Evolutionary conservation across 64 coral and sea anemone species (phyloP).

Genomic region (Exaiptasia diaphana): DNA sequence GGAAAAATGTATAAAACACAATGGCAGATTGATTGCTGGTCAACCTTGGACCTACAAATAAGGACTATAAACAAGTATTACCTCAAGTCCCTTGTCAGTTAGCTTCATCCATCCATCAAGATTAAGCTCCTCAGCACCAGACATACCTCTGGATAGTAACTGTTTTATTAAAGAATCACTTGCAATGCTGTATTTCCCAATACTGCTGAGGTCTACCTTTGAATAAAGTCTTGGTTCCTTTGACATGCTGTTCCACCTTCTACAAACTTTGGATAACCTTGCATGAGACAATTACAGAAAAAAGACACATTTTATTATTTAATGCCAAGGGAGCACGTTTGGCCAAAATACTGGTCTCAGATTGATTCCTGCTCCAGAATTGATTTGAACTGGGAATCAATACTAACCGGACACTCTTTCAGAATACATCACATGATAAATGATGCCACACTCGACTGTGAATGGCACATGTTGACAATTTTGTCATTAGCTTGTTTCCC

Average conservation of each 20-base stretch:
- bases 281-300: background rate
- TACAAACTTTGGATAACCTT: conserved; percentile 11
- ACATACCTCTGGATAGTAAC: background rate
- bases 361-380: background rate
- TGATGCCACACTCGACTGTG: background rate
- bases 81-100: conserved; percentile 7
- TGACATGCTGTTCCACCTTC: background rate
- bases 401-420: background rate
- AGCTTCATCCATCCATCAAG: conserved; percentile 22
- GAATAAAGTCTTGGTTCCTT: conserved; percentile 1
- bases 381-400: background rate
- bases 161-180: background rate
- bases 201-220: background rate
- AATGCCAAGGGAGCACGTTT: background rate
- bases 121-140: background rate
- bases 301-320: background rate
- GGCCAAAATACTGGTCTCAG: background rate
- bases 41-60: no score
- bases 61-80: no score
- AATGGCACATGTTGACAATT: no score
- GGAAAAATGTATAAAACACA: no score
- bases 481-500: no score
- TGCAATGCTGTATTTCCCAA: conserved; percentile 9
- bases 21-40: no score
- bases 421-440: background rate